A percentile compares a stretch with the other conserved stretches of the same genome.
These are phyloP conservation scores for Callipepla squamata DNA, from an alignment of 2,113 vertebrate genomes.

Conservation along the genomic window DNA sequence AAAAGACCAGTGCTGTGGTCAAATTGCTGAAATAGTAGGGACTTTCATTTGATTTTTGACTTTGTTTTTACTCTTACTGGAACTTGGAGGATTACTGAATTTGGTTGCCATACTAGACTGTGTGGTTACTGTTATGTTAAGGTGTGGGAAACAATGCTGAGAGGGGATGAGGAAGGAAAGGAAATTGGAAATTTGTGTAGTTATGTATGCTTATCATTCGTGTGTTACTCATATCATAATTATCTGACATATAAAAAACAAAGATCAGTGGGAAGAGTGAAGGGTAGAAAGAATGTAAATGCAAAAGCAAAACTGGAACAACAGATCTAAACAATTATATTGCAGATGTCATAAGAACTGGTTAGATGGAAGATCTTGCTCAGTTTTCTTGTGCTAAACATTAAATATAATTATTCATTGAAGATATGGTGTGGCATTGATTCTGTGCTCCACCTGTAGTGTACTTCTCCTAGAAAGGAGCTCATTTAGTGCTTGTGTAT, in stretches of 20 bases:
- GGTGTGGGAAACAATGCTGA: background rate
- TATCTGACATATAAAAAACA: background rate
- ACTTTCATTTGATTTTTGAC: background rate
- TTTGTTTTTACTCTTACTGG: background rate
- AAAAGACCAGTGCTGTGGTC: background rate
- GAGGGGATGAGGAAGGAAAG: background rate
- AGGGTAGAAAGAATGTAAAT: background rate
- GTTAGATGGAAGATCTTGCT: background rate
- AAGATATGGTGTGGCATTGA: slow-evolving; percentile 9
- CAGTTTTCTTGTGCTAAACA: slow-evolving; percentile 25
- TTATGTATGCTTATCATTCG: background rate
- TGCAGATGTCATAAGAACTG: background rate
- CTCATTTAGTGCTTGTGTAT: background rate
- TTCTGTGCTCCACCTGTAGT: background rate
- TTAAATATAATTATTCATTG: slow-evolving; percentile 48
- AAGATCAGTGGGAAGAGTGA: background rate
- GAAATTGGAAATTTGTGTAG: background rate
- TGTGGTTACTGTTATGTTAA: background rate
- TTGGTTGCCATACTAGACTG: background rate
- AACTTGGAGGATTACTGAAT: background rate
- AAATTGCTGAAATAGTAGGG: background rate
- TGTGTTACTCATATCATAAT: background rate
- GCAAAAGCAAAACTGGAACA: background rate
- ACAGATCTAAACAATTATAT: background rate
- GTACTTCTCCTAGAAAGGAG: background rate